A percentile compares a stretch with the other conserved stretches of the same genome.
phyloP scores from a whole-genome alignment of 2,113 vertebrate genomes.

The Taxidea taxus region DNA sequence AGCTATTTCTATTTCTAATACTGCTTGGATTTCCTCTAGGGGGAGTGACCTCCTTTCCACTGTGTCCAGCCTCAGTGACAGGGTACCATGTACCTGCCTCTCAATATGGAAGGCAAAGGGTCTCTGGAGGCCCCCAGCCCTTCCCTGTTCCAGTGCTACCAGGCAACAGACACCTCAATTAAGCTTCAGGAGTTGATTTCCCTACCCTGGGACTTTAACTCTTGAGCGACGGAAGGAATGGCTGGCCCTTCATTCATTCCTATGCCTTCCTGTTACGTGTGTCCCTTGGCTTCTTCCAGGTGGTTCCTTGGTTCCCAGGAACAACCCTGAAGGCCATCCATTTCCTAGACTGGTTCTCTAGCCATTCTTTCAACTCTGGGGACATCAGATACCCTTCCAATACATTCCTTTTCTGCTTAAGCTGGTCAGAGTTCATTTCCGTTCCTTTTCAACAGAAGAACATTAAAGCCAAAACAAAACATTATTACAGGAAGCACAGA shows the following conservation, averaged over 20 bases:
- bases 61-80: background rate
- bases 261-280: rapidly evolving
- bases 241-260: background rate
- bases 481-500: background rate
- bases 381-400: background rate
- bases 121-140: background rate
- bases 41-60: background rate
- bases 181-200: background rate
- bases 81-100: background rate
- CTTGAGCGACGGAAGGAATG: background rate
- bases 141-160: too few species aligned
- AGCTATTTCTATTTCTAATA: background rate
- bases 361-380: background rate
- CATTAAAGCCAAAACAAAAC: background rate
- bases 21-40: background rate
- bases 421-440: background rate
- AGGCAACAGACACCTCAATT: too few species aligned
- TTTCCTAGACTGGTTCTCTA: background rate
- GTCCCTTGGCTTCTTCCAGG: background rate
- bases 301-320: background rate
- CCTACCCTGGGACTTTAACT: background rate
- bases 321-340: background rate
- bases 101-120: background rate
- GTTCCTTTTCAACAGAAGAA: background rate
- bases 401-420: background rate